These are phyloP conservation scores for Sebastes schlegelii DNA, from an alignment of 2,113 vertebrate species.

Conservation along the genomic window DNA sequence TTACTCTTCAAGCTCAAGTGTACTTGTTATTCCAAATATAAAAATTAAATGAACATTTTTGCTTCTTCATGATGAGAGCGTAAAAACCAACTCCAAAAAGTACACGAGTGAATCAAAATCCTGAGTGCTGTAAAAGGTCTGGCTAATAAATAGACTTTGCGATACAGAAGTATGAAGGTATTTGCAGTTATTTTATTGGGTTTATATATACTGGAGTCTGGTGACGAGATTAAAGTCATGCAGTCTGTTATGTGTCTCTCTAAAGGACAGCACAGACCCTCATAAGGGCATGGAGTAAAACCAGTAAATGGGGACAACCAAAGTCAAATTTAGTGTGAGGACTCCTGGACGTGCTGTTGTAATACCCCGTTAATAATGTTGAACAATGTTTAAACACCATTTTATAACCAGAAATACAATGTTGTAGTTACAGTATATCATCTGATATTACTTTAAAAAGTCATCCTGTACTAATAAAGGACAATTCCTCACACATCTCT, in stretches of 20 bases:
- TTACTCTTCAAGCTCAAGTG: not conserved
- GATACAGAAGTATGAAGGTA: conserved; percentile 3
- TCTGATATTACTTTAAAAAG: conserved; percentile 6
- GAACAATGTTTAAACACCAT: conserved; percentile 21
- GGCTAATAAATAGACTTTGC: not conserved
- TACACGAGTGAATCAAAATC: not conserved
- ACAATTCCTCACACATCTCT: not conserved
- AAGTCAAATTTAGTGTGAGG: not conserved
- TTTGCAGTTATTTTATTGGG: conserved; percentile 15
- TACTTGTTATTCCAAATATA: not conserved
- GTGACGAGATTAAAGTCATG: conserved; percentile 11
- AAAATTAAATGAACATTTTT: conserved; percentile 2
- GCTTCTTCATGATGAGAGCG: not conserved
- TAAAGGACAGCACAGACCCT: conserved; percentile 9
- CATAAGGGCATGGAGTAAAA: conserved; percentile 7
- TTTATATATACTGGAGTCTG: not conserved
- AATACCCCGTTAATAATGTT: not conserved
- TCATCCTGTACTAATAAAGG: conserved; percentile 1
- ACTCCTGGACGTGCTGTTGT: not conserved
- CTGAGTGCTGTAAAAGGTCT: not conserved
- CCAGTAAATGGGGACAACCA: not conserved
- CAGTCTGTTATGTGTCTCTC: not conserved
- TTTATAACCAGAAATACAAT: not conserved
- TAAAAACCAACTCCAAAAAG: not conserved
- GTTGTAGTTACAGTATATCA: not conserved